These are phyloP conservation scores for Antedon mediterranea DNA, from an alignment of 53 echinoderm and acorn worm species.

Conservation along the genomic window DNA sequence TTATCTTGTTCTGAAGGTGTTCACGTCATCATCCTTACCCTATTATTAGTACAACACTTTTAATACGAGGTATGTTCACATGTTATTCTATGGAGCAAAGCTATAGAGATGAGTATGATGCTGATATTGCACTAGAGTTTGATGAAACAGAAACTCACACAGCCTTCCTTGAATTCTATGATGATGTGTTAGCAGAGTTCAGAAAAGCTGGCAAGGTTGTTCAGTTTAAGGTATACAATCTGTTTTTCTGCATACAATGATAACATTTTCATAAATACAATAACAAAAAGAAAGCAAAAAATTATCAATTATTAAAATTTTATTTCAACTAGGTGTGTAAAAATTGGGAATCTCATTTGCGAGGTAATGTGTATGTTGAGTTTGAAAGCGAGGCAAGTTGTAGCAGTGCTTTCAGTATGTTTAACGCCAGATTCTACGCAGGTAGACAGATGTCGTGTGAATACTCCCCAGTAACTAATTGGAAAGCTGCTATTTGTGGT, in stretches of 20 bases:
- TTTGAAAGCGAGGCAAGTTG: slow-evolving; percentile 54
- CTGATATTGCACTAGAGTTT: slow-evolving; percentile 75
- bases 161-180: slow-evolving; percentile 67
- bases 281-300: too few species aligned
- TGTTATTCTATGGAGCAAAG: slow-evolving; percentile 72
- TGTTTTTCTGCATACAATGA: neutral
- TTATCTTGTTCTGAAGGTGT: neutral
- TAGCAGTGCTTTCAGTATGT: slow-evolving; percentile 36
- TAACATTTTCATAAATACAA: neutral
- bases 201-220: slow-evolving; percentile 57
- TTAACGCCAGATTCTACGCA: slow-evolving; percentile 79
- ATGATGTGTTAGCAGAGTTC: slow-evolving; percentile 74
- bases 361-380: slow-evolving; percentile 95
- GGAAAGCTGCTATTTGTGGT: slow-evolving; percentile 98
- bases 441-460: slow-evolving; percentile 59
- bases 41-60: slow-evolving; percentile 33
- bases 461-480: slow-evolving; percentile 50
- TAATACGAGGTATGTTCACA: slow-evolving; percentile 65
- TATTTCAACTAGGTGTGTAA: slow-evolving; percentile 61
- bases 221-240: slow-evolving; percentile 57
- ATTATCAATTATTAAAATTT: too few species aligned
- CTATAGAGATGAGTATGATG: slow-evolving; percentile 75
- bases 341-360: slow-evolving; percentile 89
- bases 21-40: slow-evolving; percentile 53
- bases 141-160: slow-evolving; percentile 67